A percentile compares a stretch with the other conserved stretches of the same genome.
phyloP scores from a whole-genome alignment of 2,888 invertebrate species.

The Rugalucina vietnamica region DNA sequence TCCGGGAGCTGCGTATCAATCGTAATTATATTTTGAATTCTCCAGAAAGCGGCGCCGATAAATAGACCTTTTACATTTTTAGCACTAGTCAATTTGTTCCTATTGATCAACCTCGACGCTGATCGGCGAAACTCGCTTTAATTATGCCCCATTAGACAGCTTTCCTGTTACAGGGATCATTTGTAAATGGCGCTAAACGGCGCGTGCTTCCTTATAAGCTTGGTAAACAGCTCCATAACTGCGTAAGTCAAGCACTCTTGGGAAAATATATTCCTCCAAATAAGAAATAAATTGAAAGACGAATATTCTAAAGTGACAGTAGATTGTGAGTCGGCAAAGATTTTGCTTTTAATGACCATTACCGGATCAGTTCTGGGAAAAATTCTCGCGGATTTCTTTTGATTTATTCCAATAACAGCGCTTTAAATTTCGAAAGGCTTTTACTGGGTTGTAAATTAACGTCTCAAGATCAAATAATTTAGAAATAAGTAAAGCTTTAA shows the following conservation, averaged over 20 bases:
- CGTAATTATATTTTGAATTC: conserved; percentile 13
- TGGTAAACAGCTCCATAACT: neutral
- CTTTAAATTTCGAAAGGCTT: conserved; percentile 16
- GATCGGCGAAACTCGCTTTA: neutral
- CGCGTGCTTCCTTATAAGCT: neutral
- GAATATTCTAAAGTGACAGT: conserved; percentile 18
- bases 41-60: conserved; percentile 3
- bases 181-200: neutral
- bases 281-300: conserved; percentile 21
- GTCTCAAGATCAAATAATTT: neutral
- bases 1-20: neutral
- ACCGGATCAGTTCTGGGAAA: neutral
- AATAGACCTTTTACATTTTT: conserved; percentile 7
- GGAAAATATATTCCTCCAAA: conserved; percentile 17
- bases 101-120: neutral
- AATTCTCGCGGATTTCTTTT: conserved; percentile 14
- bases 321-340: conserved; percentile 5
- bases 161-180: neutral
- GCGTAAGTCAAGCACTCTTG: neutral
- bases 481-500: conserved; percentile 8
- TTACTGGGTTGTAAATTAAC: conserved; percentile 16
- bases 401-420: conserved; percentile 10
- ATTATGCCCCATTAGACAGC: conserved; percentile 1
- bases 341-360: conserved; percentile 27
- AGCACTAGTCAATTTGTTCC: conserved; percentile 5